Percentiles rank a stretch among this genome's conserved stretches.
phyloP scores from a whole-genome alignment of 2,113 vertebrate species.

The Xiphophorus hellerii region DNA sequence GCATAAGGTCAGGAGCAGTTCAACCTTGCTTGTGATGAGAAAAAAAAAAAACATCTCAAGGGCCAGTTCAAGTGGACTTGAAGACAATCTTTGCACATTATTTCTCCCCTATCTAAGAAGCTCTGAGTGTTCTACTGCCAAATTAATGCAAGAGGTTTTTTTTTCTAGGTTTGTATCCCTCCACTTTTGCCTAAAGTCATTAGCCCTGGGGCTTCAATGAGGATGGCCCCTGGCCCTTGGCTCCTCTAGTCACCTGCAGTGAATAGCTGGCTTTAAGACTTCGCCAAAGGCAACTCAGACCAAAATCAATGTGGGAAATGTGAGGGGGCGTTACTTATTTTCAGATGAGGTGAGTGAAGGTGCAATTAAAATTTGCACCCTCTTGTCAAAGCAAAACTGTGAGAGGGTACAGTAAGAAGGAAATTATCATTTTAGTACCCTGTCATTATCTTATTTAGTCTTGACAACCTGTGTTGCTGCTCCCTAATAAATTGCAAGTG shows the following conservation, averaged over 20 bases:
- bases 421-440: slow-evolving; percentile 33
- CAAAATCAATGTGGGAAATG: slow-evolving; percentile 44
- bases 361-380: slow-evolving; percentile 19
- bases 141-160: slow-evolving; percentile 50
- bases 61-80: slow-evolving; percentile 45
- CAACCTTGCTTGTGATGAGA: slow-evolving; percentile 42
- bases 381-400: background rate
- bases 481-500: slow-evolving; percentile 49
- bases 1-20: slow-evolving; percentile 25
- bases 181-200: slow-evolving; percentile 32
- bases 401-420: slow-evolving; percentile 5
- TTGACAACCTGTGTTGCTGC: slow-evolving; percentile 36
- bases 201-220: slow-evolving; percentile 17
- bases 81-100: slow-evolving; percentile 36
- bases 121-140: slow-evolving; percentile 21
- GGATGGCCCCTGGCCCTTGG: slow-evolving; percentile 30
- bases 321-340: slow-evolving; percentile 1
- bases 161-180: slow-evolving; percentile 11
- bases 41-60: slow-evolving; percentile 49
- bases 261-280: slow-evolving; percentile 25
- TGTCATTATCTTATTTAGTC: slow-evolving; percentile 45
- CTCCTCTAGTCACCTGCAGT: slow-evolving; percentile 16
- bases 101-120: slow-evolving; percentile 21
- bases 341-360: slow-evolving; percentile 18
- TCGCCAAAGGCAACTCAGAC: slow-evolving; percentile 44